These are phyloP conservation scores for Athrips mouffetella DNA, from an alignment of 2,888 invertebrate genomes.

Conservation along the genomic window DNA sequence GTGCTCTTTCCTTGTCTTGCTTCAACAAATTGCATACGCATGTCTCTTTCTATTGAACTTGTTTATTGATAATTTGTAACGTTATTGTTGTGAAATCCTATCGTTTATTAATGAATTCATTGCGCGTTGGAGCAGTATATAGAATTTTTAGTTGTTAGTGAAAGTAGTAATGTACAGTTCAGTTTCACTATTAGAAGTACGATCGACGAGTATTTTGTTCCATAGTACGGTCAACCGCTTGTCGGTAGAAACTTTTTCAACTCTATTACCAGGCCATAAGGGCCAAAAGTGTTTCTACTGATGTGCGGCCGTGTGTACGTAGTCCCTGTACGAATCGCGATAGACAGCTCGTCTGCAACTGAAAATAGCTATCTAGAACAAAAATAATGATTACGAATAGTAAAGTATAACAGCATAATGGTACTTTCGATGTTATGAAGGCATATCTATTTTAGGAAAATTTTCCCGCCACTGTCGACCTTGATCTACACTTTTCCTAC, in stretches of 20 bases:
- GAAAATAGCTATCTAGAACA: constrained; percentile 39
- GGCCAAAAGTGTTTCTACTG: no score
- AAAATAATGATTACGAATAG: constrained; percentile 24
- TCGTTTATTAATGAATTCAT: constrained; percentile 29
- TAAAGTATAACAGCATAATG: no score
- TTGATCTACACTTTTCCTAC: constrained; percentile 47
- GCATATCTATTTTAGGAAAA: constrained; percentile 25
- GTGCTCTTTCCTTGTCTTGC: constrained; percentile 37
- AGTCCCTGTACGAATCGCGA: constrained; percentile 40
- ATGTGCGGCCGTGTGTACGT: no score
- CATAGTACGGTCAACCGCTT: no score
- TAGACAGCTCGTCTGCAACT: constrained; percentile 48
- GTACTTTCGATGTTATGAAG: no score
- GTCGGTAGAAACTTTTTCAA: no score
- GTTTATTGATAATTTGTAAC: constrained; percentile 51
- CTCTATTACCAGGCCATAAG: no score
- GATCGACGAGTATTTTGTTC: constrained; percentile 13
- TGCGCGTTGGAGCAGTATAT: constrained; percentile 27
- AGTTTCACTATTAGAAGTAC: not conserved
- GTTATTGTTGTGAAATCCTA: constrained; percentile 19
- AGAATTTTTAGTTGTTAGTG: not conserved
- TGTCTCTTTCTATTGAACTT: constrained; percentile 42
- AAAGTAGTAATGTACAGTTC: constrained; percentile 1
- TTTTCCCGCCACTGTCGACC: constrained; percentile 66
- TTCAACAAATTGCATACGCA: constrained; percentile 15